Conservation (phyloP, 2,113 vertebrate genomes). For the Sphaerodactylus townsendi region DNA sequence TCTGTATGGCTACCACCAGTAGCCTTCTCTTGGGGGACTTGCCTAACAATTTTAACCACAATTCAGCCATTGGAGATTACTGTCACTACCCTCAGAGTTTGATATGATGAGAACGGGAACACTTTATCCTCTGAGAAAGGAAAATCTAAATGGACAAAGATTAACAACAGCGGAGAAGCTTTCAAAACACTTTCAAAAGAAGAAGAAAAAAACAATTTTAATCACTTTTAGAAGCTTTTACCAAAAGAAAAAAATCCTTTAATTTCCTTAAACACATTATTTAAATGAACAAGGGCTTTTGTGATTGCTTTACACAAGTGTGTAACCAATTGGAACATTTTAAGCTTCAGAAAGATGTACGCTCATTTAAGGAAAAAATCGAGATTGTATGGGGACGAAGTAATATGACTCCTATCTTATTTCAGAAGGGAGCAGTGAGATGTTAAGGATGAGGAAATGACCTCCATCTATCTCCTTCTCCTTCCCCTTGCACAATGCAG, state of each 20-base stretch:
- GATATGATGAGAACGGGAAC: too few relatives aligned
- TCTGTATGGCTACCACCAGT: too few relatives aligned
- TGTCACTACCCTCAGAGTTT: too few relatives aligned
- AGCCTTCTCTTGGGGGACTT: too few relatives aligned
- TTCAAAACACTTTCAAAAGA: too few relatives aligned
- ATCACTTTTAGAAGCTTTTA: not conserved
- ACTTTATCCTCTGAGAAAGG: too few relatives aligned
- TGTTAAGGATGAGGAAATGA: not conserved
- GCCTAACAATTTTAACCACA: too few relatives aligned
- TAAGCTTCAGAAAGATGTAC: not conserved
- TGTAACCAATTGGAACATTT: not conserved
- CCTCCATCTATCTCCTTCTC: not conserved
- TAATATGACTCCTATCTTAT: not conserved
- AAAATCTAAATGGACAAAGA: too few relatives aligned
- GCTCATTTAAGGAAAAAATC: not conserved
- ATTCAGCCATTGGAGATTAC: too few relatives aligned
- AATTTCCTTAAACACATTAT: not conserved
- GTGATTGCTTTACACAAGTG: not conserved
- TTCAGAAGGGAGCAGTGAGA: not conserved
- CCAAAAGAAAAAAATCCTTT: not conserved
- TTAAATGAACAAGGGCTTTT: not conserved
- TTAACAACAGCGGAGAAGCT: too few relatives aligned
- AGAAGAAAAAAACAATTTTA: too few relatives aligned
- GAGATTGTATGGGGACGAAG: not conserved
- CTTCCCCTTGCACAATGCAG: too few relatives aligned